Evolutionary conservation across 2,888 invertebrate genomes (phyloP), one percentile per base, ranked within the genome.

Genomic region (Halocaridina rubra): DNA sequence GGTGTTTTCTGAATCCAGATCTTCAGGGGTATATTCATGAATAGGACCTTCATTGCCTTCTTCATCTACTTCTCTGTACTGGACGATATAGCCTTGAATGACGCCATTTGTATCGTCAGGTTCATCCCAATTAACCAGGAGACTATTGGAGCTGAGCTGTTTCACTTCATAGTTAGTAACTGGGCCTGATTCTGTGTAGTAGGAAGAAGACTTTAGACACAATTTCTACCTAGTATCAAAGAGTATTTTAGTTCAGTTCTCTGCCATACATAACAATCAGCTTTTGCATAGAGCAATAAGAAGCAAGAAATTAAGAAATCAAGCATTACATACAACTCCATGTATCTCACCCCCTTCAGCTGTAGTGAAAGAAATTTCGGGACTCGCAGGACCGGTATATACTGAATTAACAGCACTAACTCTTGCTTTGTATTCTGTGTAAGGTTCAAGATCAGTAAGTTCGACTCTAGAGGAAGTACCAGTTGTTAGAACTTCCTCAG

Each of bases 331-430:
- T n/a, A n/a, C n/a, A n/a, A n/a, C n/a, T n/a, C n/a, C n/a, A n/a
- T n/a, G n/a, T n/a, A n/a, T n/a, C 88, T 84, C 5, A 88, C 88
- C 79, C 74, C 85, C 86, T 78, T 88, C 82, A 19, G 80, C 64
- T 5, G 88, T 88, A n/a, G 59, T 76, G 88, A 88, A 88, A 30
- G 61, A n/a, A 7, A 86, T 29, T 19, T 53, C 19, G 30, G 69
- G 33, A 33, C 84, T 82, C 61, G 59, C 30, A 5, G 82, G 85
- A 1, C 88, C 88, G 0, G 74, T 71, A 76, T 75, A 86, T 39
- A 33, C 79, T 10, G 78, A 59, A 64, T 88, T 88, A n/a, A 84
- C 80, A 29, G 76, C 88, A 13, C 88, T 79, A 29, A 85, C 80
- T 4, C 74, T 53, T 32, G 84, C 84, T n/a, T 67, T 53, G 81